A percentile compares a stretch with the other conserved stretches of the same genome.
phyloP scores from a whole-genome alignment of 1,140 invertebrate species.

The Melipona quadrifasciata region DNA sequence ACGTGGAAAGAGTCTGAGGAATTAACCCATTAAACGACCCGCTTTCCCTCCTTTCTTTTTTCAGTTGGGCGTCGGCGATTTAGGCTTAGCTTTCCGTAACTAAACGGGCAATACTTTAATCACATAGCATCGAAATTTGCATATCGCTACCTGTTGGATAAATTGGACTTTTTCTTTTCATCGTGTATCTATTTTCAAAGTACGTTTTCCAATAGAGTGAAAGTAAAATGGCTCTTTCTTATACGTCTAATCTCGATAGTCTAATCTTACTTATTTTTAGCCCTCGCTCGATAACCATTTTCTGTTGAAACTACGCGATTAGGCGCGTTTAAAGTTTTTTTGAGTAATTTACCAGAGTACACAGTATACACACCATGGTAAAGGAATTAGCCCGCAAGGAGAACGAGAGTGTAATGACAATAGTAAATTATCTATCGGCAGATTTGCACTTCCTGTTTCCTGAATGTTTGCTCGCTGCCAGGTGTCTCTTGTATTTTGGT shows the following conservation, averaged over 20 bases:
- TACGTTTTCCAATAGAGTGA: too few relatives aligned
- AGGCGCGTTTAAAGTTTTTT: not conserved
- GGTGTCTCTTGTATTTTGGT: slow-evolving; percentile 14
- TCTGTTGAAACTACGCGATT: not conserved
- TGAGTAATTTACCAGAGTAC: not conserved
- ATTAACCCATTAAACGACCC: slow-evolving; percentile 29
- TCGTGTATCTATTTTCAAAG: too few relatives aligned
- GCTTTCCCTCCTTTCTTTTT: not conserved
- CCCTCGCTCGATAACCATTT: not conserved
- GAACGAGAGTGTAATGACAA: not conserved
- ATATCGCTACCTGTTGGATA: too few relatives aligned
- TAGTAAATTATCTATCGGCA: slow-evolving; percentile 13
- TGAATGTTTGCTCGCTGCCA: slow-evolving; percentile 21
- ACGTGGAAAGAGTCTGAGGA: not conserved
- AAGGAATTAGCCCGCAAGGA: not conserved
- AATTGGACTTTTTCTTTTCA: too few relatives aligned
- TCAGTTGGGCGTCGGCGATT: too few relatives aligned
- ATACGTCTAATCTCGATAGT: too few relatives aligned
- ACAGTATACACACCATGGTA: not conserved
- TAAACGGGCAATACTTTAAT: too few relatives aligned
- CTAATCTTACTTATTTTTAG: not conserved
- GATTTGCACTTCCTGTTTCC: slow-evolving; percentile 29
- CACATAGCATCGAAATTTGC: too few relatives aligned
- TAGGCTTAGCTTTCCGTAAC: too few relatives aligned
- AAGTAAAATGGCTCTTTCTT: too few relatives aligned